These are phyloP conservation scores for Podocnemis expansa DNA, from an alignment of 2,113 vertebrate species.

Conservation along the genomic window DNA sequence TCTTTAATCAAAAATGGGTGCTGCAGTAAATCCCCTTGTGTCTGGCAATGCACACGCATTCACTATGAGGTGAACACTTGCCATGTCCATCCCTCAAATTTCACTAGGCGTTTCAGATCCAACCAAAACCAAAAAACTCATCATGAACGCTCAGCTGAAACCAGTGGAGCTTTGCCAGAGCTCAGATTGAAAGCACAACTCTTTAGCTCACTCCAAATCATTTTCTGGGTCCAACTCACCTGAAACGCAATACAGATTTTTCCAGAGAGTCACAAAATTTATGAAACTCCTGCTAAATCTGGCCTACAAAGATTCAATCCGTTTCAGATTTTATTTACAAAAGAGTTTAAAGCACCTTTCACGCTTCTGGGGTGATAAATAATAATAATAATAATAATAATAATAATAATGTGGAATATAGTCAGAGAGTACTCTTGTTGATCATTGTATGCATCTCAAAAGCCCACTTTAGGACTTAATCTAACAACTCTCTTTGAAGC, in stretches of 20 bases:
- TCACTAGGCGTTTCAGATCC: neutral
- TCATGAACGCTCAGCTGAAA: neutral
- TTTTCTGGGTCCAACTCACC: neutral
- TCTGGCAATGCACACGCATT: neutral
- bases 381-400: conserved; percentile 15
- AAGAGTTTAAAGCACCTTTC: neutral
- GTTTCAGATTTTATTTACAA: conserved; percentile 21
- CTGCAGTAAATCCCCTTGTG: neutral
- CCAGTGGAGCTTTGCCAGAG: accelerated
- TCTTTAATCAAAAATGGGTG: neutral
- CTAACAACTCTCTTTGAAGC: neutral
- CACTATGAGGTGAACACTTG: neutral
- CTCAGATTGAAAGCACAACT: neutral
- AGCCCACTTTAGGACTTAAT: conserved; percentile 2
- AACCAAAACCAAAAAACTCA: neutral
- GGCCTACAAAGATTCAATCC: neutral
- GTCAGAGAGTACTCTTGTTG: neutral
- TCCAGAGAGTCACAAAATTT: neutral
- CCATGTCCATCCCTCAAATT: neutral
- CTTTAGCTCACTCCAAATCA: neutral
- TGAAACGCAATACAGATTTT: neutral
- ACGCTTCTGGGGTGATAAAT: neutral
- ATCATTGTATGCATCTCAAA: conserved; percentile 16
- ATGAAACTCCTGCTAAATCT: neutral
- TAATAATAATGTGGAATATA: conserved; percentile 18